Conservation (phyloP, 2,113 vertebrate genomes). For the Orycteropus afer region DNA sequence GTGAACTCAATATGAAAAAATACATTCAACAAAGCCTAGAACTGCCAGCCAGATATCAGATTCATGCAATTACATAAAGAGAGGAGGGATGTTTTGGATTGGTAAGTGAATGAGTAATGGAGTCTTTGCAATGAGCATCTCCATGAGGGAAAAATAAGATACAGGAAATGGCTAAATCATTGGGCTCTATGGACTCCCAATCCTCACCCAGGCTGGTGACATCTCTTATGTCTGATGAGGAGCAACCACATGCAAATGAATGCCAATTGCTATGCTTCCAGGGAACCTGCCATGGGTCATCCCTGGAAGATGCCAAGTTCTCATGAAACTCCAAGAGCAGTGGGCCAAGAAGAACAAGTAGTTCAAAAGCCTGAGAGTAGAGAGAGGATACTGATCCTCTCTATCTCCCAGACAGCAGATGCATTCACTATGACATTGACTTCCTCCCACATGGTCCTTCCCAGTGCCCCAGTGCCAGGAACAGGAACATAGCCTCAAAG, state of each 20-base stretch:
- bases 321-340: neutral
- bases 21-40: neutral
- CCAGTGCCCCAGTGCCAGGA: accelerated
- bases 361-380: neutral
- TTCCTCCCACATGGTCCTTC: accelerated
- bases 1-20: neutral
- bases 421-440: accelerated
- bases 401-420: neutral
- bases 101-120: neutral
- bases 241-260: neutral
- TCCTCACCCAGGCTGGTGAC: neutral
- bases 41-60: neutral
- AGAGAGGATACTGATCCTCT: neutral
- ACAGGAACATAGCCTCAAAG: neutral
- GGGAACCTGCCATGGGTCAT: accelerated
- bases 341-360: neutral
- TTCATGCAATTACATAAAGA: accelerated
- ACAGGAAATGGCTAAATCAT: neutral
- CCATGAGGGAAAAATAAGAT: neutral
- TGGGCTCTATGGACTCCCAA: accelerated
- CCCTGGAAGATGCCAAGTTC: neutral
- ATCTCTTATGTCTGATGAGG: neutral
- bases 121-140: too few relatives aligned
- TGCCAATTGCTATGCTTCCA: neutral
- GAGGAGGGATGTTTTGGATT: neutral